Evolutionary conservation across 2,113 vertebrate genomes (phyloP).

Genomic region (Scomber japonicus): DNA sequence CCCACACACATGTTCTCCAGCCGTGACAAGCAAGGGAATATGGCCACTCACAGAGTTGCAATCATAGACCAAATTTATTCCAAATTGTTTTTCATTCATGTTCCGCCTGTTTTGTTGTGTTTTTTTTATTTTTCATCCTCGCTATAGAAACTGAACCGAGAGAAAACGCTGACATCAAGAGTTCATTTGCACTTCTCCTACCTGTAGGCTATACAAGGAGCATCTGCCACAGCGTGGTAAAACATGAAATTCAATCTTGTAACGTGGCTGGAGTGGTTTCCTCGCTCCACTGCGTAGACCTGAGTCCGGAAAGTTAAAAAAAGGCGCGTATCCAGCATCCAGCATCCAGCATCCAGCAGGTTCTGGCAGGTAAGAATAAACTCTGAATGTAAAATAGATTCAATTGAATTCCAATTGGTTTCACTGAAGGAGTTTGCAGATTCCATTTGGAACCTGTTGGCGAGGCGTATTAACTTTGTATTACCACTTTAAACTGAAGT

Average conservation of each 20-base stretch:
- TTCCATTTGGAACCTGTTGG: constrained; percentile 53
- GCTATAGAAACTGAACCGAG: constrained; percentile 23
- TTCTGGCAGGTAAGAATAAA: constrained; percentile 43
- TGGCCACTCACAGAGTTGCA: constrained; percentile 30
- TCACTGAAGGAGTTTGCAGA: constrained; percentile 49
- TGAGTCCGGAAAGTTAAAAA: constrained; percentile 17
- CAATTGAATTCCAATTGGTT: constrained; percentile 53
- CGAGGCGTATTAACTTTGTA: constrained; percentile 46
- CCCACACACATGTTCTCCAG: constrained; percentile 5
- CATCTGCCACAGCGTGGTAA: constrained; percentile 55
- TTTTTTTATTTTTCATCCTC: too few relatives aligned
- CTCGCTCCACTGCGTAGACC: constrained; percentile 47
- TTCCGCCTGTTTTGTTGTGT: neutral
- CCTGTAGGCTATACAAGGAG: constrained; percentile 55
- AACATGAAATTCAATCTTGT: constrained; percentile 67
- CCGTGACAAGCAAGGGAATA: constrained; percentile 7
- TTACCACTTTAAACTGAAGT: constrained; percentile 47
- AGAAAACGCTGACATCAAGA: constrained; percentile 34
- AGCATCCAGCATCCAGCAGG: neutral
- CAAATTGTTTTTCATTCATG: constrained; percentile 49
- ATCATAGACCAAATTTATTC: constrained; percentile 44
- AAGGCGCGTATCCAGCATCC: constrained; percentile 12
- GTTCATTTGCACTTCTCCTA: constrained; percentile 41
- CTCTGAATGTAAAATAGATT: constrained; percentile 49
- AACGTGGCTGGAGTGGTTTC: constrained; percentile 46